phyloP scores from a whole-genome alignment of 2,113 vertebrate genomes.

The Erpornis zantholeuca region DNA sequence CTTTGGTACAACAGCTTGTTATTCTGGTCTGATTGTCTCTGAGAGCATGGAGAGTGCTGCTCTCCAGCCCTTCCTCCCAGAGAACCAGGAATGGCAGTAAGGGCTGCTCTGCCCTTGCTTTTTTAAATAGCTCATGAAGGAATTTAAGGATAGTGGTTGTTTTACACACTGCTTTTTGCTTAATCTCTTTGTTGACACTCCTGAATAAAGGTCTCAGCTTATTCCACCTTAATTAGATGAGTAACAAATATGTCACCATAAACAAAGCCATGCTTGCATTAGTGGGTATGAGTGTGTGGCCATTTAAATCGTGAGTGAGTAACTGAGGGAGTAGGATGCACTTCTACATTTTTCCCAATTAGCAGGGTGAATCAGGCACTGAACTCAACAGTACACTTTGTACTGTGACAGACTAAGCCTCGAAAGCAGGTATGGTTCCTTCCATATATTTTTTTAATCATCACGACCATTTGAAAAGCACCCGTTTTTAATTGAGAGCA shows the following conservation, averaged over 20 bases:
- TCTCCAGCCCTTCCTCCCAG: background rate
- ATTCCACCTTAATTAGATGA: conserved; percentile 52
- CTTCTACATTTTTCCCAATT: conserved; percentile 23
- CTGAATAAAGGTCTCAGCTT: background rate
- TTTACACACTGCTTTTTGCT: background rate
- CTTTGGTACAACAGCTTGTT: background rate
- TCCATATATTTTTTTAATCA: background rate
- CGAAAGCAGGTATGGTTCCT: conserved; percentile 25
- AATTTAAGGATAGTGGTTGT: background rate
- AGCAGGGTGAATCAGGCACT: conserved; percentile 43
- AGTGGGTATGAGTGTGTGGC: background rate
- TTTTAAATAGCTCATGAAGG: background rate
- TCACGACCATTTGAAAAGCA: background rate
- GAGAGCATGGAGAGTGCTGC: background rate
- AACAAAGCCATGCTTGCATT: background rate
- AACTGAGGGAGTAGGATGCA: conserved; percentile 41
- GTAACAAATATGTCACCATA: conserved; percentile 32
- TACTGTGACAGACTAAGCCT: conserved; percentile 1
- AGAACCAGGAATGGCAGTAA: background rate
- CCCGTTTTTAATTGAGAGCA: background rate
- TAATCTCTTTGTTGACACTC: conserved; percentile 1
- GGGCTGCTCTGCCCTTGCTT: background rate
- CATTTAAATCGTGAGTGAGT: conserved; percentile 2
- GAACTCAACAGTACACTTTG: background rate
- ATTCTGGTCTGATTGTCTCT: background rate